Evolutionary conservation across 1,140 invertebrate species (phyloP), one percentile per base, ranked within the genome.

Genomic region (Carposina sasakii): DNA sequence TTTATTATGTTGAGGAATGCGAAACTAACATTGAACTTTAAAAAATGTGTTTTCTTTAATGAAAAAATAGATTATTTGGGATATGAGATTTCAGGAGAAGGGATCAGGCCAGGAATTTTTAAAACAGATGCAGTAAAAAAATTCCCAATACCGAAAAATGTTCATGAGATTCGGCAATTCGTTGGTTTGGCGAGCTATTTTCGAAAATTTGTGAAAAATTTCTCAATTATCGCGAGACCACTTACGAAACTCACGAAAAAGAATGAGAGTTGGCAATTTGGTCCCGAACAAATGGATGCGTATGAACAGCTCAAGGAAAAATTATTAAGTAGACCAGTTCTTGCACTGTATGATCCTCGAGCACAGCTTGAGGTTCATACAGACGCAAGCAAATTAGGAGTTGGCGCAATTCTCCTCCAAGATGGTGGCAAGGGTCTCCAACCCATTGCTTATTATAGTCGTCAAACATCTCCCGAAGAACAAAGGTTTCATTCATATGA

Each of bases 171-270:
- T 28, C 23, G 28, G 3, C 21, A 30, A 17, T 44, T 44, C 24
- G 33, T 34, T 9, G 33, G 23, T 10, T 15, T 34, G 15, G 15
- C 33, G 8, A 34, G 33, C 15, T 34, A 34, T 30, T 66, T 62
- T 48, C 48, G 59, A 43, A 48, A 50, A 47, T 65, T 55, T 31
- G 54, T 64, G 40, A 16, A 51, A 41, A 63, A 53, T 50, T 65
- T 49, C 48, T 50, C 54, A 12, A 16, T 54, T 19, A 48, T 64
- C 31, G 54, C 57, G 9, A 52, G 52, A 54, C 54, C 58, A 20
- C 33, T 67, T 31, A 67, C 44, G 33, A 21, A 45, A 34, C 54
- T 43, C 36, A 36, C 43, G 4, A 58, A 62, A 48, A 57, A 57
- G 40, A 45, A 48, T 37, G 43, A 37, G 13, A 13, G 13, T 20